Evolutionary conservation across 2,797 vertebrate species (phyloP).

Genomic region (Champsocephalus gunnari): DNA sequence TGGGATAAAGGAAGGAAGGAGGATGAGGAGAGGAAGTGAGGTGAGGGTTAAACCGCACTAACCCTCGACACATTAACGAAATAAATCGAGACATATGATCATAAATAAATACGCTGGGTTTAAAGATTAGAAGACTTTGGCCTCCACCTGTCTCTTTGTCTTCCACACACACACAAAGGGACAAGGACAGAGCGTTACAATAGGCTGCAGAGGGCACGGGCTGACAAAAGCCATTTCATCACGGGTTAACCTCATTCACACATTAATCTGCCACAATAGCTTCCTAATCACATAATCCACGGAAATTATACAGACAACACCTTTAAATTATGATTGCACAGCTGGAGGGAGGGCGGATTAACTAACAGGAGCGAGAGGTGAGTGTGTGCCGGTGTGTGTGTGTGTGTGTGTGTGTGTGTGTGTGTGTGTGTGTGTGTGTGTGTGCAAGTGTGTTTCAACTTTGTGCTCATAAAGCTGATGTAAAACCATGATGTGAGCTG

Average conservation of each 20-base stretch:
- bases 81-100: conserved; percentile 77
- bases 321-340: conserved; percentile 88
- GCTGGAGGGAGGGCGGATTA: conserved; percentile 77
- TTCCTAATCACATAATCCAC: conserved; percentile 88
- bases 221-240: conserved; percentile 87
- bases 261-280: conserved; percentile 86
- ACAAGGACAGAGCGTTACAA: conserved; percentile 68
- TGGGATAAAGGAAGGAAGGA: neutral
- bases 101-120: conserved; percentile 70
- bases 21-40: conserved; percentile 15
- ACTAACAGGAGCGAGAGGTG: conserved; percentile 67
- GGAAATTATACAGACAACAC: conserved; percentile 86
- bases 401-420: conserved; percentile 7
- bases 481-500: conserved; percentile 29
- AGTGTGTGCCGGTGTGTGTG: conserved; percentile 20
- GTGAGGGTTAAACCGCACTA: conserved; percentile 45
- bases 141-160: conserved; percentile 63
- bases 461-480: conserved; percentile 33
- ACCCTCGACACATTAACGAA: conserved; percentile 67
- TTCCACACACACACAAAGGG: conserved; percentile 32
- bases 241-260: conserved; percentile 81
- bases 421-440: conserved; percentile 7
- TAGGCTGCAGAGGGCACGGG: conserved; percentile 67
- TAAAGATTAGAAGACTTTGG: conserved; percentile 72
- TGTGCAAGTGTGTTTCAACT: conserved; percentile 27